Percentiles rank a stretch among this genome's conserved stretches.
These are phyloP conservation scores for Apamea epomidion DNA, from an alignment of 2,888 invertebrate genomes.

Conservation along the genomic window DNA sequence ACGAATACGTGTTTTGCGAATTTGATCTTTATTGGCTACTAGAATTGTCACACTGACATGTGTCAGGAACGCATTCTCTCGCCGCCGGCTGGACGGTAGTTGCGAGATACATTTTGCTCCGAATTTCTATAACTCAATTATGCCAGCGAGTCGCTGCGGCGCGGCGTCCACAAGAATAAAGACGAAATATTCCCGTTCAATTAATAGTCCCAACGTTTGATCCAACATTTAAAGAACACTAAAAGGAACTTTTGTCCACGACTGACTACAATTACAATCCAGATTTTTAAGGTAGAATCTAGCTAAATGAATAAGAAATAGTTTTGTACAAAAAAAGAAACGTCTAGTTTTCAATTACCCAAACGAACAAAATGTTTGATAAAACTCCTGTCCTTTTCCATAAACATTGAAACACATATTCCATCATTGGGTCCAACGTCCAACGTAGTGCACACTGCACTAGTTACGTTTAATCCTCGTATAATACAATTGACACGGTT, in stretches of 20 bases:
- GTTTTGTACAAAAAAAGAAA: too few species aligned
- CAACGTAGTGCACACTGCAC: too few species aligned
- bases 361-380: background rate
- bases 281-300: background rate
- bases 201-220: background rate
- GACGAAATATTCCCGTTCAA: background rate
- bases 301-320: too few species aligned
- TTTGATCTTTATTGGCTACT: too few species aligned
- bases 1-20: too few species aligned
- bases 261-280: background rate
- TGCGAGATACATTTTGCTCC: background rate
- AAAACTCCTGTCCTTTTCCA: background rate
- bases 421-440: slow-evolving; percentile 20
- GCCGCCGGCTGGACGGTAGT: background rate
- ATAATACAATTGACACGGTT: slow-evolving; percentile 33
- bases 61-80: background rate
- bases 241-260: background rate
- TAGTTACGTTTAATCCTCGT: slow-evolving; percentile 17
- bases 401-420: background rate
- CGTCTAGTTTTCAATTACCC: background rate
- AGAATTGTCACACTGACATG: too few species aligned
- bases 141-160: background rate
- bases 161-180: background rate
- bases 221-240: background rate
- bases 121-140: background rate